Evolutionary conservation across 1,140 invertebrate genomes (phyloP).

Genomic region (Agrypnia vestita): DNA sequence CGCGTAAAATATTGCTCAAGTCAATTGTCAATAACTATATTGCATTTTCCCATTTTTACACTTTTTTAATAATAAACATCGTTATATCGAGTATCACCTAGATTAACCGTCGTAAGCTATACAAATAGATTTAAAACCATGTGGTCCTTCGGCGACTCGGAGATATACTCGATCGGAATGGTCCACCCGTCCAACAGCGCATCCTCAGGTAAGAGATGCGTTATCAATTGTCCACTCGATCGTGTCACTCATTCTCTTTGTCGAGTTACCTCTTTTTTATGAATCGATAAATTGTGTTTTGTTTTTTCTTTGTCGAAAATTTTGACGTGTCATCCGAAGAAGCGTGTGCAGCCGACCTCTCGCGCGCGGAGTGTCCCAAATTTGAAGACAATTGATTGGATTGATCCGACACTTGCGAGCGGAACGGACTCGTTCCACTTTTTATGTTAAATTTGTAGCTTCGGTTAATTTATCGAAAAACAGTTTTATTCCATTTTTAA

Average conservation of each 20-base stretch:
- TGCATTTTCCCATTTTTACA: constrained; percentile 53
- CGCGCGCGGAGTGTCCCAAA: not conserved
- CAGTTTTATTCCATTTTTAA: too few species aligned
- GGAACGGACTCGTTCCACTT: too few species aligned
- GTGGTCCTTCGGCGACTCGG: constrained; percentile 76
- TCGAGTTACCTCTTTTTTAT: not conserved
- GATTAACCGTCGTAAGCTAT: constrained; percentile 25
- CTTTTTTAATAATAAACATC: constrained; percentile 51
- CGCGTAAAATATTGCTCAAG: constrained; percentile 45
- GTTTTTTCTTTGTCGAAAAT: not conserved
- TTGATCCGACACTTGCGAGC: not conserved
- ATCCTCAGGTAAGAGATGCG: constrained; percentile 74
- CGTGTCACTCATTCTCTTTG: not conserved
- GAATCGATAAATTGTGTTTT: too few species aligned
- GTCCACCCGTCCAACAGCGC: constrained; percentile 79
- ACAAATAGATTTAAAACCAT: constrained; percentile 61
- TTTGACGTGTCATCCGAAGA: not conserved
- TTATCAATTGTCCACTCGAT: not conserved
- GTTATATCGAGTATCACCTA: constrained; percentile 30
- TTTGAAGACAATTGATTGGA: constrained; percentile 3
- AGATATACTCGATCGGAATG: constrained; percentile 84
- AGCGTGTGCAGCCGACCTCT: not conserved
- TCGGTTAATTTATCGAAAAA: too few species aligned
- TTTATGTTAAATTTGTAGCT: too few species aligned
- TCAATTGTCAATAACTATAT: constrained; percentile 40